phyloP scores from a whole-genome alignment of 2,113 vertebrate species.

The Mesitornis unicolor region DNA sequence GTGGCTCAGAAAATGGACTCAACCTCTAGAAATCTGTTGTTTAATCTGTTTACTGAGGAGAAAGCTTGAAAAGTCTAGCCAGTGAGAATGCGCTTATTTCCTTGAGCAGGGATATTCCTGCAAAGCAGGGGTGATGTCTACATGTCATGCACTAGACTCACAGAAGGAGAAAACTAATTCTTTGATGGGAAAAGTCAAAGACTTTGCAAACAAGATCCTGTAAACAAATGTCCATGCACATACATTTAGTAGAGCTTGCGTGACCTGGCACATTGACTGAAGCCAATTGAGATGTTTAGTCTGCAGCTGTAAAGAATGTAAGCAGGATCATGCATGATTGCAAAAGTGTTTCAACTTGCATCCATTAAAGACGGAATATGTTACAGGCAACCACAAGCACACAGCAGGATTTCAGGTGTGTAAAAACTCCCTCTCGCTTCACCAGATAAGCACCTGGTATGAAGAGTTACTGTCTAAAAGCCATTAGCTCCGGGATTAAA shows the following conservation, averaged over 20 bases:
- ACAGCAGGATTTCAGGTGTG: neutral
- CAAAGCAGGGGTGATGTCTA: neutral
- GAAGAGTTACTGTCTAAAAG: neutral
- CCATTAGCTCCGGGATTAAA: neutral
- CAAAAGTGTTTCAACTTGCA: neutral
- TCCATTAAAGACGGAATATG: neutral
- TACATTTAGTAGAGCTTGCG: neutral
- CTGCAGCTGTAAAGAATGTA: neutral
- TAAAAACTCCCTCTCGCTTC: neutral
- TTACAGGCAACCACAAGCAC: neutral
- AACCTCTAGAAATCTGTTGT: neutral
- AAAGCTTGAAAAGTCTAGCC: neutral
- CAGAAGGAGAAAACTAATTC: neutral
- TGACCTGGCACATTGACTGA: neutral
- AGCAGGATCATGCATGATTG: neutral
- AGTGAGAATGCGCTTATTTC: neutral
- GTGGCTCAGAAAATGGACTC: neutral
- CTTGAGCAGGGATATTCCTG: fast-evolving
- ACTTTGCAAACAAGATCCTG: neutral
- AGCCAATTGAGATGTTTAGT: slow-evolving; percentile 21
- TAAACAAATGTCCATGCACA: neutral
- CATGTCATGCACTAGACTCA: neutral
- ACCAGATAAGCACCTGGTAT: neutral
- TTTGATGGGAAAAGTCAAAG: neutral
- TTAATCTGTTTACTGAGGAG: neutral